Base-by-base conservation (phyloP, 2,797 vertebrate species). In the Sebastes taczanowskii region DNA sequence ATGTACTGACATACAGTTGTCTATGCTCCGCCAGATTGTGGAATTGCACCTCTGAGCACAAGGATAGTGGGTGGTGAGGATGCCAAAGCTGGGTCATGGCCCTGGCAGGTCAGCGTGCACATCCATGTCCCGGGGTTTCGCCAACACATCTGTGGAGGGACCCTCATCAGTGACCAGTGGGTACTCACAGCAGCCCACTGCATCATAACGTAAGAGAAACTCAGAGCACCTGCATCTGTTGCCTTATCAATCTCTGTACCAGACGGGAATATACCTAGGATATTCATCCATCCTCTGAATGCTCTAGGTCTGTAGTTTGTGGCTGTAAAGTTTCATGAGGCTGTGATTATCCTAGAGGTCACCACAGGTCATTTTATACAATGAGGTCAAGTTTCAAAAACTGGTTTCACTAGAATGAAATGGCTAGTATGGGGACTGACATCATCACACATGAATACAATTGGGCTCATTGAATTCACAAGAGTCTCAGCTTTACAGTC, bases 171-270 rank as follows among this genome's bases (percentile, higher is more conserved):
- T 77, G 29, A 55, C n/a, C 49, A 90, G 11, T 96, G 94, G 94
- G 90, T 95, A 5, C 77, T 95, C 27, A 93, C 92, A 4, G 91
- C 94, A 58, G 91, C 91, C 20, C 93, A 94, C 87, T 95, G 93
- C 77, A 80, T 93, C 1, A 0, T 0, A 6, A 7, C 0, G 94
- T 95, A 86, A 94, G 90, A 71, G 8, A 55, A 64, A 60, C 16
- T 76, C 35, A 56, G 10, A 11, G 8, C 25, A 29, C 16, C 4
- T 38, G 10, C 1, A 27, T 58, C 13, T 35, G n/a, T 49, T 66
- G 35, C 14, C 23, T 35, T 46, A 42, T 42, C 38, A 46, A 46
- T 18, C 42, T 46, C 3, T 46, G 16, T 46, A 42, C 38, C 38
- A 42, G 38, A 42, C 1, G 38, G 38, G 38, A 42, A 46, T 46